phyloP scores from a whole-genome alignment of 2,888 invertebrate genomes.

The Temnothorax ravouxi region DNA sequence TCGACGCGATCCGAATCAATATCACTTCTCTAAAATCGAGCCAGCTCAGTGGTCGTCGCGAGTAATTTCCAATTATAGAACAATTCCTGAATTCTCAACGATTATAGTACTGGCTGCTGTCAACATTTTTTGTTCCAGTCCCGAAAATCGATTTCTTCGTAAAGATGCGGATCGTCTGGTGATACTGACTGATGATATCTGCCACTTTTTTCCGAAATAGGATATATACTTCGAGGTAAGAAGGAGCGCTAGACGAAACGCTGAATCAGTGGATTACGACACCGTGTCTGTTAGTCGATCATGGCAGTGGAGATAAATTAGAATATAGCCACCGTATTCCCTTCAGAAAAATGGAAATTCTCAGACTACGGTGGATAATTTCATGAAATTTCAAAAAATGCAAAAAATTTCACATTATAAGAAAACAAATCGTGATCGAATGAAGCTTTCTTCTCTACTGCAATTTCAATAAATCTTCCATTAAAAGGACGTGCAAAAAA shows the following conservation, averaged over 20 bases:
- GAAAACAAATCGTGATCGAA: not conserved
- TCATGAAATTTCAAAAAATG: not conserved
- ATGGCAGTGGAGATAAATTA: conserved; percentile 13
- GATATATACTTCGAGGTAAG: not conserved
- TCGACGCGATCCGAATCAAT: conserved; percentile 36
- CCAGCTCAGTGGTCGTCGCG: not conserved
- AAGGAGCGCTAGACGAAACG: conserved; percentile 7
- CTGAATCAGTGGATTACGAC: conserved; percentile 31
- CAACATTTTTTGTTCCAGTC: not conserved
- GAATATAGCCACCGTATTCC: conserved; percentile 6
- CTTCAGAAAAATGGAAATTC: not conserved
- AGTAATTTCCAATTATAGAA: conserved; percentile 4
- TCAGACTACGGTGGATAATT: not conserved
- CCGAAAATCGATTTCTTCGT: not conserved
- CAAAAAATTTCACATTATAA: conserved; percentile 11
- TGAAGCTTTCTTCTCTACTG: not conserved
- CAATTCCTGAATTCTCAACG: conserved; percentile 14
- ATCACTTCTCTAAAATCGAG: not conserved
- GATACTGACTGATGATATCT: not conserved
- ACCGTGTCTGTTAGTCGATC: not conserved
- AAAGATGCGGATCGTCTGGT: conserved; percentile 12
- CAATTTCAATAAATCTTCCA: not conserved
- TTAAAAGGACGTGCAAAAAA: not conserved
- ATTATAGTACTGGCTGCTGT: not conserved
- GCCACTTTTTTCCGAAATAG: not conserved